Base-by-base conservation (phyloP, 2,888 invertebrate species). In the Liposcelis brunnea region DNA sequence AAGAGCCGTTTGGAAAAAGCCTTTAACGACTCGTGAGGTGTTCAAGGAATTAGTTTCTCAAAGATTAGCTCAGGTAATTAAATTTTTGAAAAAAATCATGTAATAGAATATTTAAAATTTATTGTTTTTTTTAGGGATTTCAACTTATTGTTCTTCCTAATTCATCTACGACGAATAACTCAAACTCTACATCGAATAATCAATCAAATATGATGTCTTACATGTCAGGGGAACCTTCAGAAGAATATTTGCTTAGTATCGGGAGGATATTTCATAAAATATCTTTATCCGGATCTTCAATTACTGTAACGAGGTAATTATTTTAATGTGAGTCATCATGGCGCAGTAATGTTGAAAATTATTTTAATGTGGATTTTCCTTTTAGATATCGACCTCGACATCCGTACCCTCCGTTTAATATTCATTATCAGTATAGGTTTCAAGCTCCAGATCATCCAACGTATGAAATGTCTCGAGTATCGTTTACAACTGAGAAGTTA, bases 21-120 rank as follows among this genome's bases (percentile, higher is more conserved):
- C 86, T 0, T 63, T 89, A 10, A 80, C 80, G 0, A 89, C 89
- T 0, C 73, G 71, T 51, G 86, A 93, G 64, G 93, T 94, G 1
- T 94, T 90, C 58, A 77, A 77, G 54, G 97, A 98, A 63, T 71
- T 98, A 50, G 85, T 98, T n/a, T 93, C 91, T 0, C 97, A 97
- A 61, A 72, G 98, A 52, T 67, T 98, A 52, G 87, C 94, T 6
- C 93, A 89, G 71, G 83, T 78, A 60, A 48, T 47, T 47, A 43
- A 15, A 10, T 21, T n/a, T n/a, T n/a, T n/a, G 15, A 10, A 45
- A 31, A 10, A 34, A 19, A 26, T 43, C 18, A 21, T 15, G 6
- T 2, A 16, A 34, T 26, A 19, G 8, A 26, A 26, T 26, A 6
- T 26, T 26, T 26, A 26, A 6, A 26, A 26, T 26, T 26, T 26